Conservation (phyloP, 2,797 vertebrate species). For the Liparis tanakae region DNA sequence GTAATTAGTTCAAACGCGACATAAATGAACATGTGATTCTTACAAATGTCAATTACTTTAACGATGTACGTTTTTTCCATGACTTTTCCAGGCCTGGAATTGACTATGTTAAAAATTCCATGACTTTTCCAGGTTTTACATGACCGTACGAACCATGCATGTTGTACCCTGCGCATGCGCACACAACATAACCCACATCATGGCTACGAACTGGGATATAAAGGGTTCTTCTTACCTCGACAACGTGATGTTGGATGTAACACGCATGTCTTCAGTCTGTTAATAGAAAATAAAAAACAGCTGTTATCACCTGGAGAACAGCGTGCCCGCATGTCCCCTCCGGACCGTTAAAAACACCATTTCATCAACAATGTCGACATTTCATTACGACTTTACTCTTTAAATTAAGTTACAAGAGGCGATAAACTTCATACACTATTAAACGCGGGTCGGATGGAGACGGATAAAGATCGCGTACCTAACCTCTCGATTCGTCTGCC, state of each 20-base stretch:
- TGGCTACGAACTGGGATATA: background rate
- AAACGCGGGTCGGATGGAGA: constrained; percentile 11
- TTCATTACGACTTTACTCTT: accelerated
- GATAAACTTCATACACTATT: accelerated
- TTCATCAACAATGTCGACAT: background rate
- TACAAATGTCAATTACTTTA: too few relatives aligned
- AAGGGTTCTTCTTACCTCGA: background rate
- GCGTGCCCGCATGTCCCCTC: background rate
- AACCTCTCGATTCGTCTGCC: accelerated
- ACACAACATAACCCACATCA: background rate
- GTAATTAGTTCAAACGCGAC: too few relatives aligned
- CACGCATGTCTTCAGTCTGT: background rate
- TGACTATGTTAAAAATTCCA: too few relatives aligned
- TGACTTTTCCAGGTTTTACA: too few relatives aligned
- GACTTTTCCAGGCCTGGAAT: too few relatives aligned
- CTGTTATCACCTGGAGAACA: accelerated
- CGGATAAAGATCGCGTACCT: background rate
- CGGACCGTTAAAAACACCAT: accelerated
- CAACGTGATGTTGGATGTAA: background rate
- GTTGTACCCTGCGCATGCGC: too few relatives aligned
- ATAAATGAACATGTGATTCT: too few relatives aligned
- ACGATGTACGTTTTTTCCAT: too few relatives aligned
- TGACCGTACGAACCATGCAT: too few relatives aligned
- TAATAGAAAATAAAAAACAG: accelerated
- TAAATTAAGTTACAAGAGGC: accelerated